Conservation (phyloP, 2,797 vertebrate genomes). For the Orientallactaga sibirica region DNA sequence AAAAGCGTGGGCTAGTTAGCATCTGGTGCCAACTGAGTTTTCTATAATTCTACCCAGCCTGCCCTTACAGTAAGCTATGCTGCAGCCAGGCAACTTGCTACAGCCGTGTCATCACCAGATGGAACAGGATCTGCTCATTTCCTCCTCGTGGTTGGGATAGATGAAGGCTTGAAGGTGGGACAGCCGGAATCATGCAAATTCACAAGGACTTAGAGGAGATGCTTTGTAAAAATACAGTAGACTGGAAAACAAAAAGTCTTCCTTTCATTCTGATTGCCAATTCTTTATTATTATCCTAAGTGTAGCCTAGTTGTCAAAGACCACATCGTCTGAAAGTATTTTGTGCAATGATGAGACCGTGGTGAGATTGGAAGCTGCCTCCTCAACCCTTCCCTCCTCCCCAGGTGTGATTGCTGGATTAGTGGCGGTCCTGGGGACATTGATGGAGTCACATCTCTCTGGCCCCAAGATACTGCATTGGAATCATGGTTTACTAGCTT, state of each 20-base stretch:
- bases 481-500: neutral
- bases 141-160: neutral
- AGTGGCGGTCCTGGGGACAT: neutral
- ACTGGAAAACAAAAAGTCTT: slow-evolving; percentile 9
- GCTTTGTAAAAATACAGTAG: slow-evolving; percentile 5
- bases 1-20: slow-evolving; percentile 15
- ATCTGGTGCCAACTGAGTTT: neutral
- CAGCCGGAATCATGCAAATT: slow-evolving; percentile 7
- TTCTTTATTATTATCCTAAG: slow-evolving; percentile 17
- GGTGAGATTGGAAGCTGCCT: neutral
- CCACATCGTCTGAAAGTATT: neutral
- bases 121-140: neutral
- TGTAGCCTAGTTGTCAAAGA: neutral
- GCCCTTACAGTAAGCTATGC: neutral
- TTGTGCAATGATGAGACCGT: neutral
- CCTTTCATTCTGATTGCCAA: neutral
- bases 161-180: neutral
- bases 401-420: neutral
- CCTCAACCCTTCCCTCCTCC: neutral
- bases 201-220: neutral
- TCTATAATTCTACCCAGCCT: neutral
- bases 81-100: neutral
- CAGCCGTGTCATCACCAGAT: neutral
- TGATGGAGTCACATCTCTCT: neutral
- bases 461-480: neutral